Evolutionary conservation across 2,797 vertebrate genomes (phyloP), one percentile per base, ranked within the genome.

Genomic region (Psittacula echo): DNA sequence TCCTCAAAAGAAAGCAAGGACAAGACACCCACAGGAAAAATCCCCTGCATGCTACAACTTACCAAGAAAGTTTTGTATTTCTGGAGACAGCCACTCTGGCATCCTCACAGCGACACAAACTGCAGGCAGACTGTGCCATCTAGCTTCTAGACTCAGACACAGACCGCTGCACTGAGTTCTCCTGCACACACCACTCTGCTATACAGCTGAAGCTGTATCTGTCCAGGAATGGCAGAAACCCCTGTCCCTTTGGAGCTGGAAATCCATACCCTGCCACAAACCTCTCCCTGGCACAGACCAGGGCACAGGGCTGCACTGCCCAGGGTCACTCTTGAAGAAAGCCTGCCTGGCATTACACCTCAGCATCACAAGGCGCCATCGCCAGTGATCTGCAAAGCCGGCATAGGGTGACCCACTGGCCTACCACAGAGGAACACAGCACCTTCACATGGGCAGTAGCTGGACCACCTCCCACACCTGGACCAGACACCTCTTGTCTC

Each of bases 61-160:
- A 2, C 1, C 4, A 4, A 61, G 27, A 17, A 87, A 91, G 24
- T 29, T 9, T 7, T 34, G 1, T 5, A 42, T 78, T 47, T 23
- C 5, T 0, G 61, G 70, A 7, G n/a, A 11, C 20, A 2, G 74
- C 14, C 0, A 7, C 48, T 13, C n/a, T 7, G 5, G n/a, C 56
- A 24, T 22, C 14, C 21, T 24, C 56, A 2, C 5, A 13, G 39
- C 44, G 30, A 3, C 8, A 75, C 61, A 45, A 94, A 68, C 21
- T 3, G 34, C 75, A 41, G 95, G 96, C 68, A 21, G 88, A 85
- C 39, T 82, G 95, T 97, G 98, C 97, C 98, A 96, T 66, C 98
- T 97, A 94, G 97, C 97, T 94, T 93, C 95, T 7, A 10, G 39
- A 32, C 14, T 15, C 39, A 18, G 47, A 10, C 54, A 37, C 0